A percentile compares a stretch with the other conserved stretches of the same genome.
Evolutionary conservation across 2,113 vertebrate genomes (phyloP).

Genomic region (Pipa parva): DNA sequence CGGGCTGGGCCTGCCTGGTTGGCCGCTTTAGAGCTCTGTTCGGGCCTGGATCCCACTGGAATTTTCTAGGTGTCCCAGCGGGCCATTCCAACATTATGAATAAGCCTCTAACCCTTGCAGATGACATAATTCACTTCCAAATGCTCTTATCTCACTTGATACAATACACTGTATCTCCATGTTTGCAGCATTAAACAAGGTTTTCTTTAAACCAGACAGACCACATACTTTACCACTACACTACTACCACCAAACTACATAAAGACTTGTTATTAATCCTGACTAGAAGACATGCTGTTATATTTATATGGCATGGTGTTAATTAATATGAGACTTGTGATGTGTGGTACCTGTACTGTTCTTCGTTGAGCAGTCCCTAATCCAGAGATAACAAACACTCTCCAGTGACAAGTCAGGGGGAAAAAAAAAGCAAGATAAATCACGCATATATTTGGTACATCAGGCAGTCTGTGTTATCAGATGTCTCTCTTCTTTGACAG

Average conservation of each 20-base stretch:
- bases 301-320: conserved; percentile 36
- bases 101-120: too few species aligned
- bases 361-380: conserved; percentile 27
- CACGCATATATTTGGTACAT: conserved; percentile 32
- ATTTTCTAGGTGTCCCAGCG: too few species aligned
- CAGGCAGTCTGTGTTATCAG: conserved; percentile 42
- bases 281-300: conserved; percentile 24
- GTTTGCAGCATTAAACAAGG: too few species aligned
- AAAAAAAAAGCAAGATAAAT: conserved; percentile 26
- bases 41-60: too few species aligned
- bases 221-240: not conserved
- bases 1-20: too few species aligned
- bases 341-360: conserved; percentile 34
- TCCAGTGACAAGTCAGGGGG: conserved; percentile 40
- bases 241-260: not conserved
- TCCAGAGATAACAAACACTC: conserved; percentile 41
- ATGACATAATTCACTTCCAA: too few species aligned
- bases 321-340: conserved; percentile 30
- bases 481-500: conserved; percentile 43
- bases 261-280: conserved; percentile 22
- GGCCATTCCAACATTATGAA: too few species aligned
- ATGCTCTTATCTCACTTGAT: too few species aligned
- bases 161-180: too few species aligned
- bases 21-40: too few species aligned
- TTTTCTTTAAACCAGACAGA: not conserved